These are phyloP conservation scores for Gymnocypris eckloni DNA, from an alignment of 2,797 vertebrate species.

Conservation along the genomic window DNA sequence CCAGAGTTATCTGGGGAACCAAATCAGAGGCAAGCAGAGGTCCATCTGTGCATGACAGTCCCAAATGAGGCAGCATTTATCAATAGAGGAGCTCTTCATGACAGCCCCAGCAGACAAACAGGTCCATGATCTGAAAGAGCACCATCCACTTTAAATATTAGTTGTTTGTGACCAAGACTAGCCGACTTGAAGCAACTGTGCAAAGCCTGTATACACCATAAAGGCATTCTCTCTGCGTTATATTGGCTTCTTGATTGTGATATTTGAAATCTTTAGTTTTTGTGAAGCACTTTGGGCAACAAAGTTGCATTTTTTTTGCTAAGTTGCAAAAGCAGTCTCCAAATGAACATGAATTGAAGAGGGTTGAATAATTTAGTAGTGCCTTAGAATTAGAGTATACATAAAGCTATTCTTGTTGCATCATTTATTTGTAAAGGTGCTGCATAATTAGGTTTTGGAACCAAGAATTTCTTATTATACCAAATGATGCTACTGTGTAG, in stretches of 20 bases:
- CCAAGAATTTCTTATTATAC: neutral
- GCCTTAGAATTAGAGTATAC: neutral
- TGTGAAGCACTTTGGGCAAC: too few relatives aligned
- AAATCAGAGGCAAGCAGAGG: neutral
- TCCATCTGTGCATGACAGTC: conserved; percentile 31
- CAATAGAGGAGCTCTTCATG: neutral
- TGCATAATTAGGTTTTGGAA: neutral
- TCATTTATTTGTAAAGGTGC: neutral
- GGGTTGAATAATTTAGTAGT: neutral
- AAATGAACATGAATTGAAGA: neutral
- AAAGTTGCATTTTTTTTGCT: too few relatives aligned
- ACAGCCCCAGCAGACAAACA: neutral
- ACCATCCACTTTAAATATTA: neutral
- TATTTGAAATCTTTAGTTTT: neutral
- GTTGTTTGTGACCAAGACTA: neutral
- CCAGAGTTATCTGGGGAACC: conserved; percentile 47
- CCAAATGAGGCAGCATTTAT: neutral
- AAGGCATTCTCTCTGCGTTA: neutral
- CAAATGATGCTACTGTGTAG: neutral
- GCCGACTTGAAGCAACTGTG: neutral
- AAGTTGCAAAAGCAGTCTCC: neutral
- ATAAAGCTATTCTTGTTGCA: neutral
- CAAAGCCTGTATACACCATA: neutral
- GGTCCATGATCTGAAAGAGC: neutral
- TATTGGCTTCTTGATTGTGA: neutral